Evolutionary conservation across 2,888 invertebrate genomes (phyloP), one percentile per base, ranked within the genome.

Genomic region (Ectemnius lituratus): DNA sequence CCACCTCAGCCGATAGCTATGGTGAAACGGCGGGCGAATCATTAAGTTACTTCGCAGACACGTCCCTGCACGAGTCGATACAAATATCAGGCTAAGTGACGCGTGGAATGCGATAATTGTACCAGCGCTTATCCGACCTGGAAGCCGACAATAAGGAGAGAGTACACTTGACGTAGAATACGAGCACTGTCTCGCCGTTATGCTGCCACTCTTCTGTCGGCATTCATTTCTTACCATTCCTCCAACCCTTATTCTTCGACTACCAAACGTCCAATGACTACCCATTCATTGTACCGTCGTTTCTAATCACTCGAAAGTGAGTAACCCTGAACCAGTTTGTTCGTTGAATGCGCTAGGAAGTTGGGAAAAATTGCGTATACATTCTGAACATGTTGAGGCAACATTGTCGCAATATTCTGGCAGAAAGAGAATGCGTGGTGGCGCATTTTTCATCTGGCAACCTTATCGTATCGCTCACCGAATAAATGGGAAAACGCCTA

Each of bases 401-500:
- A 11, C 37, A 11, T 37, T 37, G 8, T 37, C 4, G 37, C 37
- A 37, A 37, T 11, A 37, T 37, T 37, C 37, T 37, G 37, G 37
- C 37, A 37, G 8, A 37, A 37, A 3, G 23, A 23, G 23, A 23
- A 23, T 3, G 23, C 23, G 0, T 11, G 37, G 0, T n/a, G n/a
- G n/a, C n/a, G n/a, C 37, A 8, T 37, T 37, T 37, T 37, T 4
- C 5, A 37, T 62, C 28, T 47, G 67, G 56, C 49, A 23, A 63
- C 60, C 20, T 63, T 46, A 56, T 37, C 37, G 8, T 75, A 63
- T 63, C 52, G n/a, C 52, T 66, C 52, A 56, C 63, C 68, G 68
- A 66, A 75, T 77, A 68, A 77, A 72, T 69, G 60, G 61, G 71
- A 75, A 57, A 16, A 57, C 61, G 67, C 59, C 65, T 57, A 52